Evolutionary conservation across 2,888 invertebrate genomes (phyloP).

Genomic region (Dendrolimus houi): DNA sequence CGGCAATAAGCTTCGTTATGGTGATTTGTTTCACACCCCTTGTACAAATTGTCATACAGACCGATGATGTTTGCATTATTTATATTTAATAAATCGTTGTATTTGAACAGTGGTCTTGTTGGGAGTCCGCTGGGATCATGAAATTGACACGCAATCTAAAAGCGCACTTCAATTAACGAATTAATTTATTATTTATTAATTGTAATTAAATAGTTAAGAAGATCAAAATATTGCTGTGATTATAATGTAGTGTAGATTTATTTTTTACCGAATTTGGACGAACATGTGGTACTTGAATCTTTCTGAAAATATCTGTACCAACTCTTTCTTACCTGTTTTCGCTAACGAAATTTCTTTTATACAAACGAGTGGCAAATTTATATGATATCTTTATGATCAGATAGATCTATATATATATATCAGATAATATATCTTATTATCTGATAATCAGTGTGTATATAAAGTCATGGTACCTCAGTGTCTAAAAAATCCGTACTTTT

Average conservation of each 20-base stretch:
- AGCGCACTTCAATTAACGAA: conserved; percentile 45
- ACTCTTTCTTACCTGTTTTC: too few species aligned
- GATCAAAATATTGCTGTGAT: conserved; percentile 57
- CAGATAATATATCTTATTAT: too few species aligned
- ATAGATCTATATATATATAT: too few species aligned
- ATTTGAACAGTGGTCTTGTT: conserved; percentile 13
- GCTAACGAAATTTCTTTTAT: too few species aligned
- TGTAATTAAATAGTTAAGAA: conserved; percentile 21
- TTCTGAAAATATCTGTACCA: too few species aligned
- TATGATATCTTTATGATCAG: too few species aligned
- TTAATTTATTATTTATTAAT: conserved; percentile 63
- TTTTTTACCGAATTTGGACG: conserved; percentile 17
- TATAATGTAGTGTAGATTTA: conserved; percentile 53
- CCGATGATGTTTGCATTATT: conserved; percentile 58
- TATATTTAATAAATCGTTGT: conserved; percentile 47
- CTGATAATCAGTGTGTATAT: too few species aligned
- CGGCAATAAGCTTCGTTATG: conserved; percentile 65
- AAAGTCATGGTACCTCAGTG: too few species aligned
- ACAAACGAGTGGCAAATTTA: too few species aligned
- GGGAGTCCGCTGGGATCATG: conserved; percentile 12
- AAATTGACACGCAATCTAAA: conserved; percentile 19
- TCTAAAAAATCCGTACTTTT: too few species aligned
- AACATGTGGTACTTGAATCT: not conserved
- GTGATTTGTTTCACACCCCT: conserved; percentile 60
- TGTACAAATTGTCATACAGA: conserved; percentile 56